phyloP scores from a whole-genome alignment of 2,113 vertebrate species.

The Loxodonta africana region DNA sequence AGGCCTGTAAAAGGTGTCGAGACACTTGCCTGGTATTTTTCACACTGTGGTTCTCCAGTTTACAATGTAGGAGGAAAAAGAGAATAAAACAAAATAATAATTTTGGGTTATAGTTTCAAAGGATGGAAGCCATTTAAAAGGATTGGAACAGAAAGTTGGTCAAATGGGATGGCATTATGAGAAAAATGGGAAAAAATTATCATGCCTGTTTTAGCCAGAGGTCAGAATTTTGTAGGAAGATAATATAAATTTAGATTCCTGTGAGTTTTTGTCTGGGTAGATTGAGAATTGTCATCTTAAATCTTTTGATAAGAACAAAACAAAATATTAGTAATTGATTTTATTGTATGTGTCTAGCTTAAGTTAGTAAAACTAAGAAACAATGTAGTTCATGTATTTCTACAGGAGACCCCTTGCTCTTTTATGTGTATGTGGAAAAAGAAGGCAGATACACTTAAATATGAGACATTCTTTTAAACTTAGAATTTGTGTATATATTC shows the following conservation, averaged over 20 bases:
- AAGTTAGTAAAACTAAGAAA: slow-evolving; percentile 57
- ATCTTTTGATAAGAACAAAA: slow-evolving; percentile 7
- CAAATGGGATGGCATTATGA: background rate
- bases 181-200: slow-evolving; percentile 20
- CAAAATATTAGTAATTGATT: slow-evolving; percentile 30
- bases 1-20: background rate
- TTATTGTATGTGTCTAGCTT: background rate
- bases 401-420: background rate
- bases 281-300: slow-evolving; percentile 39
- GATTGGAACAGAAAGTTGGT: background rate
- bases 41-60: background rate
- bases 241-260: background rate
- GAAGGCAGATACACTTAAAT: background rate
- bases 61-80: background rate
- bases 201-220: background rate
- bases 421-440: background rate
- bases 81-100: background rate
- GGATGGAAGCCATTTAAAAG: background rate
- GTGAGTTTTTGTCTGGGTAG: slow-evolving; percentile 9
- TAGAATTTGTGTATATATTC: background rate
- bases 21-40: background rate
- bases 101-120: background rate
- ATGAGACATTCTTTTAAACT: background rate
- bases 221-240: background rate
- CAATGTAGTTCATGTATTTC: background rate